Evolutionary conservation across 2,888 invertebrate species (phyloP).

Genomic region (Apamea anceps): DNA sequence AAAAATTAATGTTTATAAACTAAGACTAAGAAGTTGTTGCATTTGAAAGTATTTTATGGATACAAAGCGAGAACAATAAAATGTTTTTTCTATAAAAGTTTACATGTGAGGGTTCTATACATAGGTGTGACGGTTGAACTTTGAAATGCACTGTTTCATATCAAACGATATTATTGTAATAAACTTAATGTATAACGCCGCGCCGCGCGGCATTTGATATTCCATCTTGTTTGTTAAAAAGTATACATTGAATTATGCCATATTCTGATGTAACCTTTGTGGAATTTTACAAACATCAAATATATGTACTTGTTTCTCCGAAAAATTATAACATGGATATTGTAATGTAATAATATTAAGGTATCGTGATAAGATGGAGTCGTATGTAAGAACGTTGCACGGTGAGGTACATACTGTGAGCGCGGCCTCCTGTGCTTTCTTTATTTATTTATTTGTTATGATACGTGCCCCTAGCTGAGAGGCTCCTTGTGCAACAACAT

Average conservation of each 20-base stretch:
- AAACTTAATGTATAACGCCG: conserved; percentile 79
- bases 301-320: conserved; percentile 71
- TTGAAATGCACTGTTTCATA: conserved; percentile 87
- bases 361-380: conserved; percentile 79
- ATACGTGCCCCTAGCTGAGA: conserved; percentile 58
- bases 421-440: conserved; percentile 49
- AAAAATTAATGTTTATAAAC: conserved; percentile 87
- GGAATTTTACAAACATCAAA: conserved; percentile 65
- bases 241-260: conserved; percentile 81
- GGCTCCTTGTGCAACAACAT: conserved; percentile 78
- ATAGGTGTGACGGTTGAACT: conserved; percentile 82
- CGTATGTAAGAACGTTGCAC: conserved; percentile 76
- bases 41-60: conserved; percentile 90
- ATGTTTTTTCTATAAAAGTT: conserved; percentile 89
- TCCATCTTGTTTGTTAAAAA: conserved; percentile 87
- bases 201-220: conserved; percentile 83
- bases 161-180: conserved; percentile 85
- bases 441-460: conserved; percentile 73
- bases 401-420: conserved; percentile 60
- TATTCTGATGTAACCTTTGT: conserved; percentile 75
- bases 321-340: conserved; percentile 80
- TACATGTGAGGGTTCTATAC: conserved; percentile 86
- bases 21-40: conserved; percentile 90
- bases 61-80: conserved; percentile 90
- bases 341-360: conserved; percentile 78